Evolutionary conservation across 2,113 vertebrate genomes (phyloP).

Genomic region (Hiodon tergisus): DNA sequence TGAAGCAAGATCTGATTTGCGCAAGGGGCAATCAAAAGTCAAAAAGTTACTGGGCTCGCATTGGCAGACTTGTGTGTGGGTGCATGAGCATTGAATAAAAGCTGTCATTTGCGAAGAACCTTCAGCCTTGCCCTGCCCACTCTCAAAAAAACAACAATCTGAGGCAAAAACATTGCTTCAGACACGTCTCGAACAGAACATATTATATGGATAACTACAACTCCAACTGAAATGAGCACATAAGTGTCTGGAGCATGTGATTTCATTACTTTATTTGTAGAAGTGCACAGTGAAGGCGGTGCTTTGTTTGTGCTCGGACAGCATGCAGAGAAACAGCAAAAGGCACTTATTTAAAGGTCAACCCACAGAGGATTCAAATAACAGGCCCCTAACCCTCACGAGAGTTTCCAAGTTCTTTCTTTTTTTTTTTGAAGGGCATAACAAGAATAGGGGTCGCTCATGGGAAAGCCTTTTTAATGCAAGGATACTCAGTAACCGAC

Average conservation of each 20-base stretch:
- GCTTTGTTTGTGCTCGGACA: slow-evolving; percentile 66
- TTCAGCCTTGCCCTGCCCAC: not conserved
- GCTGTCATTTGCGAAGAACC: not conserved
- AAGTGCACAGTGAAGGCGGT: slow-evolving; percentile 1
- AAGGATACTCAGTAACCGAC: slow-evolving; percentile 50
- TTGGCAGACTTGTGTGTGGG: not conserved
- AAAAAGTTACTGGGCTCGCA: not conserved
- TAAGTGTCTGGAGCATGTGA: slow-evolving; percentile 9
- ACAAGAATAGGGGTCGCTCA: slow-evolving; percentile 64
- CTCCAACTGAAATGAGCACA: not conserved
- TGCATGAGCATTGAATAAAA: not conserved
- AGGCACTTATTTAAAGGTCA: slow-evolving; percentile 78
- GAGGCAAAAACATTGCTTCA: not conserved
- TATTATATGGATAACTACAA: not conserved
- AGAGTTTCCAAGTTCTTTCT: slow-evolving; percentile 47
- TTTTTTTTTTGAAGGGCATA: slow-evolving; percentile 64
- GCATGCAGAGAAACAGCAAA: slow-evolving; percentile 61
- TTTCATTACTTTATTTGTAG: slow-evolving; percentile 25
- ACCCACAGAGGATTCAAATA: slow-evolving; percentile 70
- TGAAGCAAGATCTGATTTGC: not conserved
- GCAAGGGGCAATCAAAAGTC: not conserved
- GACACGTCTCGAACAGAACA: slow-evolving; percentile 14
- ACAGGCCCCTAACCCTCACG: slow-evolving; percentile 55
- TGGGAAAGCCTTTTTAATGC: slow-evolving; percentile 55
- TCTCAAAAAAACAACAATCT: slow-evolving; percentile 2